Base-by-base conservation (phyloP, 2,888 invertebrate genomes). In the Sesia bembeciformis region DNA sequence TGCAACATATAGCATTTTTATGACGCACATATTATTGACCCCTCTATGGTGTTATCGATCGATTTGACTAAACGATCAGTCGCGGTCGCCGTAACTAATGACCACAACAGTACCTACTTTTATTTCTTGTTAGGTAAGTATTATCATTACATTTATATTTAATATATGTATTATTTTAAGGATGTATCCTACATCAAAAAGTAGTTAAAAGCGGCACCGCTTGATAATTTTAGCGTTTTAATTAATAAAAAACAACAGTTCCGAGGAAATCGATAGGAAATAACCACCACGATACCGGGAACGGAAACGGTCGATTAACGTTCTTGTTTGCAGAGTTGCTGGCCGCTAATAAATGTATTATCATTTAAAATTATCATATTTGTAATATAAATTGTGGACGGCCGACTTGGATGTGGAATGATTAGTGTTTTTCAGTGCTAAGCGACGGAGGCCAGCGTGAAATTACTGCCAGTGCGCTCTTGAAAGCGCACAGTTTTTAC, bases 241-340 rank as follows among this genome's bases (percentile, higher is more conserved):
- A 65, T 72, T 66, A 73, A 75, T 72, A 72, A 72, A 76, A 67
- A 68, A 66, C 60, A 67, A 66, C 57, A 65, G 73, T 79, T 84
- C 73, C 69, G 62, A 66, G 71, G 72, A 81, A 83, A 77, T 71
- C 71, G 75, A 79, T 79, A 77, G 62, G 66, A 72, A 73, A 74
- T 75, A 78, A 69, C 54, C 60, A 56, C 59, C 60, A 64, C 72
- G 70, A 72, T 81, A 78, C 70, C 60, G 53, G 59, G 74, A 80
- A 76, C 78, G 81, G 84, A 84, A 84, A 76, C 77, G 70, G 58
- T 67, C 76, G 81, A 81, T 85, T 82, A 84, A 82, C 75, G 76
- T 62, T 74, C 71, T 65, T 68, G 67, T 74, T 75, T 66, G 71
- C 67, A 54, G 65, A 66, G 68, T 62, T 64, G 60, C 63, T 53